Evolutionary conservation across 2,797 vertebrate species (phyloP).

Genomic region (Ptychadena robeensis): DNA sequence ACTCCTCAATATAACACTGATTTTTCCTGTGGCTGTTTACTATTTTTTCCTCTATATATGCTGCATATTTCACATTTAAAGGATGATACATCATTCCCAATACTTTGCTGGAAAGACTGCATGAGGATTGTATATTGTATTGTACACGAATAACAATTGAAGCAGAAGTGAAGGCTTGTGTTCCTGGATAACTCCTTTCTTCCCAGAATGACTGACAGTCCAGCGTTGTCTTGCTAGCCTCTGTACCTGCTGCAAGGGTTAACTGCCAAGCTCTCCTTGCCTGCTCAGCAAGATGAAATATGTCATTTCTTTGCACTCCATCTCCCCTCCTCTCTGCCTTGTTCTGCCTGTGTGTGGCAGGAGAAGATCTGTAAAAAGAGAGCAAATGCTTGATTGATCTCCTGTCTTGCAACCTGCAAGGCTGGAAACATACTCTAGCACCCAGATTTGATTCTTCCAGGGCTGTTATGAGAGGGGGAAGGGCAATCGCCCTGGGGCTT

Average conservation of each 20-base stretch:
- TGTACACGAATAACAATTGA: background rate
- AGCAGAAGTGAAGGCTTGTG: slow-evolving; percentile 5
- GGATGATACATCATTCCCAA: background rate
- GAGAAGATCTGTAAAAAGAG: slow-evolving; percentile 60
- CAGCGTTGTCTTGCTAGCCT: slow-evolving; percentile 8
- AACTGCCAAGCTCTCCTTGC: slow-evolving; percentile 54
- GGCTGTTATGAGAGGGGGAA: slow-evolving; percentile 50
- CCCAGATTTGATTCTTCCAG: slow-evolving; percentile 59
- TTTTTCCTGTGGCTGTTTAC: background rate
- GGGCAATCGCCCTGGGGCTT: slow-evolving; percentile 28
- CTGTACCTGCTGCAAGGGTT: slow-evolving; percentile 37
- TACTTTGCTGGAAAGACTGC: slow-evolving; percentile 5
- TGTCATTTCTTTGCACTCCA: slow-evolving; percentile 54
- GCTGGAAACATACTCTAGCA: slow-evolving; percentile 57
- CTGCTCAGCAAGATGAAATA: slow-evolving; percentile 60
- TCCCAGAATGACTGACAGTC: slow-evolving; percentile 16
- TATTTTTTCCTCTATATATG: background rate
- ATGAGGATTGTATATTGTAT: slow-evolving; percentile 17
- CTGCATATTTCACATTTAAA: background rate
- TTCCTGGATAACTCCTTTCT: slow-evolving; percentile 23
- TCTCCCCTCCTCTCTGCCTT: slow-evolving; percentile 58
- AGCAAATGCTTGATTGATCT: slow-evolving; percentile 63
- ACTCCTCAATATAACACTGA: background rate
- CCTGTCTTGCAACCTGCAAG: slow-evolving; percentile 60
- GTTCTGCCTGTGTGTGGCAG: slow-evolving; percentile 62